phyloP scores from a whole-genome alignment of 2,113 vertebrate species.

The Perca schrenkii region DNA sequence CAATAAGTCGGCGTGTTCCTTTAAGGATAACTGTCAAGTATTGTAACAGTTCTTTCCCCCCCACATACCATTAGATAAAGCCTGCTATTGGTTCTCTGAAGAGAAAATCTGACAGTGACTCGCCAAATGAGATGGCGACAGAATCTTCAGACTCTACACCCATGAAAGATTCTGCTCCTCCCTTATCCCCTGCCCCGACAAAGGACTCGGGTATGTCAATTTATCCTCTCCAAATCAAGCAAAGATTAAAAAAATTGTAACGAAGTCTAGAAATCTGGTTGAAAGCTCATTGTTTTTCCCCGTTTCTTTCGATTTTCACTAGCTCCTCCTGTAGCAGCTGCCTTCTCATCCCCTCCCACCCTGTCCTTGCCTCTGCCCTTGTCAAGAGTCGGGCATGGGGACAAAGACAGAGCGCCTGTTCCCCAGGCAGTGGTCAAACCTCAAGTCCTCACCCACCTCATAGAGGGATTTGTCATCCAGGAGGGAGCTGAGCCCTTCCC shows the following conservation, averaged over 20 bases:
- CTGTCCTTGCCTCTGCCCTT: constrained; percentile 81
- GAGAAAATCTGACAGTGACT: constrained; percentile 84
- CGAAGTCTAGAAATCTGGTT: background rate
- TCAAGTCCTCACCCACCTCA: constrained; percentile 98
- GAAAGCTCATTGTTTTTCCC: background rate
- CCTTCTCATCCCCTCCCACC: constrained; percentile 80
- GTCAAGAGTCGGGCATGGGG: constrained; percentile 76
- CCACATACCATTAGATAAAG: constrained; percentile 71
- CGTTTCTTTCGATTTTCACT: constrained; percentile 12
- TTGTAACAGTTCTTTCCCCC: background rate
- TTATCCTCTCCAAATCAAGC: background rate
- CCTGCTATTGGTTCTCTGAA: constrained; percentile 80
- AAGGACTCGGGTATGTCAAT: constrained; percentile 74
- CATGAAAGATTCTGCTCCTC: constrained; percentile 85
- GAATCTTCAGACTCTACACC: constrained; percentile 71
- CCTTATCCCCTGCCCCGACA: constrained; percentile 81
- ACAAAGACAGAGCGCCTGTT: constrained; percentile 87
- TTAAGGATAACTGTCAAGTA: constrained; percentile 56
- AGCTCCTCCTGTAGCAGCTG: constrained; percentile 65
- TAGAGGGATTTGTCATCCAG: constrained; percentile 98
- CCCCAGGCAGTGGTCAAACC: constrained; percentile 99
- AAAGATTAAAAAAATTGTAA: background rate
- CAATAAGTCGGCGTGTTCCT: too few species aligned
- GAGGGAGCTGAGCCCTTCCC: constrained; percentile 99
- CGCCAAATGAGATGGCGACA: constrained; percentile 65